Conservation (phyloP, 30 jellyfish, hydroid and myxozoan genomes). For the Aurelia aurita region DNA sequence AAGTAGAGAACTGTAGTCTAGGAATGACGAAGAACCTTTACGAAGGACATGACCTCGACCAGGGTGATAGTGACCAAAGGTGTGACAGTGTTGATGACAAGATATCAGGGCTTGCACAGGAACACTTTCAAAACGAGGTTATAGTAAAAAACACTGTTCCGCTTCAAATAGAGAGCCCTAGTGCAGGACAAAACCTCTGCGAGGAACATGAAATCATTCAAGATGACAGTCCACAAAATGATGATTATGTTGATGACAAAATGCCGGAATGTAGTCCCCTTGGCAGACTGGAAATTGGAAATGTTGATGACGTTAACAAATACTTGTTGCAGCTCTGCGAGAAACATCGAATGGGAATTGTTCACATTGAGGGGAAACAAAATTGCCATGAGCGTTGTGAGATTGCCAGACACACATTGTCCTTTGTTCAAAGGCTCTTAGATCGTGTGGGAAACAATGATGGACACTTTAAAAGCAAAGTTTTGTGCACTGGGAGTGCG, state of each 20-base stretch:
- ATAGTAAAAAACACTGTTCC: no score
- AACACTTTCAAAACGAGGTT: no score
- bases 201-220: no score
- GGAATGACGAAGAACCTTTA: no score
- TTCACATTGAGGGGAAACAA: conserved; percentile 11
- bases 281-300: background rate
- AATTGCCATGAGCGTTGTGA: conserved; percentile 29
- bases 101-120: no score
- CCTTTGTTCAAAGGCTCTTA: background rate
- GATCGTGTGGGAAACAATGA: background rate
- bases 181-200: no score
- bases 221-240: background rate
- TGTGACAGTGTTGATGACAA: no score
- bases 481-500: conserved; percentile 28
- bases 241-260: no score
- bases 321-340: conserved; percentile 1
- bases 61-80: no score
- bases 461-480: background rate
- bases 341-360: conserved; percentile 1
- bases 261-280: background rate
- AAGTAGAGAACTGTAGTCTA: no score
- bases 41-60: no score
- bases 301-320: background rate
- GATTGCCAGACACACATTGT: conserved; percentile 9
- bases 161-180: no score